Base-by-base conservation (phyloP, 2,113 vertebrate genomes). In the Mormoops blainvillei region DNA sequence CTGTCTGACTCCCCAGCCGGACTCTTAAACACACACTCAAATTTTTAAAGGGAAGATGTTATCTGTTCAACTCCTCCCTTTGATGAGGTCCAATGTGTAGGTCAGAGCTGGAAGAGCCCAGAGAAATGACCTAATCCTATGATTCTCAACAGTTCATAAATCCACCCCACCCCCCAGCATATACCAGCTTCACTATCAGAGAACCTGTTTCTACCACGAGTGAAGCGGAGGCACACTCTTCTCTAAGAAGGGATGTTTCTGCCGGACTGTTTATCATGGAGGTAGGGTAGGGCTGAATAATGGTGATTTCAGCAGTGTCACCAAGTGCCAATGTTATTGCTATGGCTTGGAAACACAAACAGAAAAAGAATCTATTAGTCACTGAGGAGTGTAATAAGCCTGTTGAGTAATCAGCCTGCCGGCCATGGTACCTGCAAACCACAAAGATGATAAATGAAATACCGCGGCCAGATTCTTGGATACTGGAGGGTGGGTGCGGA, bases 321-420 rank as follows among this genome's bases (percentile, higher is more conserved):
- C 4, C 3, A 73, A 83, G 82, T 95, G 97, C 96, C 97, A 96
- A 31, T 58, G 63, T 95, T 97, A 97, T 98, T 97, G 95, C 97
- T 96, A 98, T 98, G 97, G 96, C 94, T 98, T 87, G 95, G 82
- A 94, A 91, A 98, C 95, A 98, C 95, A 98, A 98, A 98, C 97
- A 98, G 78, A 96, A 89, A 73, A 96, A 93, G 95, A 96, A 94
- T 96, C 97, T 94, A 83, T 98, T 97, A 96, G 95, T 98, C 97
- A 97, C 94, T 9, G 43, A 97, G 86, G 93, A 94, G 91, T 31
- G 74, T 90, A 96, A 96, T 91, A 61, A 86, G 89, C 77, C 74
- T 68, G 91, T 94, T 97, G 97, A 97, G 95, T 94, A 97, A 97
- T 95, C 94, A 36, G 94, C 96, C 97, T 97, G 95, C 86, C 61